A percentile compares a stretch with the other conserved stretches of the same genome.
Conservation (phyloP, 1,140 invertebrate genomes). For the Aphis gossypii region DNA sequence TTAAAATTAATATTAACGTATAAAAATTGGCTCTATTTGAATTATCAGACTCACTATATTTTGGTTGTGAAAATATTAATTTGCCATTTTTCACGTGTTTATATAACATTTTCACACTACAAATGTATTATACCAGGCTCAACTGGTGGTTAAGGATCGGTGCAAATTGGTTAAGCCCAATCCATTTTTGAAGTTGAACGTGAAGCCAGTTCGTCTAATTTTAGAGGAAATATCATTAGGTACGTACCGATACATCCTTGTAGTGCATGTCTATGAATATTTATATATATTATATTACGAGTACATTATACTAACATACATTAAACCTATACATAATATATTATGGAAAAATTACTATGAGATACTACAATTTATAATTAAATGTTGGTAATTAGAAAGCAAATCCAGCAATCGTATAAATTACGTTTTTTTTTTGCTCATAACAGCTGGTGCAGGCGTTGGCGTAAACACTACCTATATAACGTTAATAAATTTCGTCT, state of each 20-base stretch:
- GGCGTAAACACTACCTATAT: background rate
- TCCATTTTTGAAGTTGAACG: background rate
- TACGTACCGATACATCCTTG: background rate
- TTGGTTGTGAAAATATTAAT: background rate
- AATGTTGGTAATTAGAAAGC: background rate
- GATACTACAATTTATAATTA: background rate
- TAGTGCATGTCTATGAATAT: background rate
- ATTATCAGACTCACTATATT: background rate
- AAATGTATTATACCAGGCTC: fast-evolving
- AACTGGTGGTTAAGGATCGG: background rate
- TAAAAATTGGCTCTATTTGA: background rate
- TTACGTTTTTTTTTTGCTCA: background rate
- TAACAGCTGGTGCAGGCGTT: background rate
- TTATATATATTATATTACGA: background rate
- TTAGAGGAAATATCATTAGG: background rate
- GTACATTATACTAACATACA: background rate
- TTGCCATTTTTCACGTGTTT: background rate
- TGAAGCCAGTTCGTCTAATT: background rate
- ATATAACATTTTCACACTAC: background rate
- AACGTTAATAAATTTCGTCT: background rate
- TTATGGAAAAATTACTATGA: background rate
- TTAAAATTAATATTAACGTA: background rate
- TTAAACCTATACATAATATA: background rate
- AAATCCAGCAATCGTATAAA: background rate
- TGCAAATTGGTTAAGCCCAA: background rate